Percentiles rank a stretch among this genome's conserved stretches.
These are phyloP conservation scores for Eulacestoma nigropectus DNA, from an alignment of 2,113 vertebrate genomes.

Conservation along the genomic window DNA sequence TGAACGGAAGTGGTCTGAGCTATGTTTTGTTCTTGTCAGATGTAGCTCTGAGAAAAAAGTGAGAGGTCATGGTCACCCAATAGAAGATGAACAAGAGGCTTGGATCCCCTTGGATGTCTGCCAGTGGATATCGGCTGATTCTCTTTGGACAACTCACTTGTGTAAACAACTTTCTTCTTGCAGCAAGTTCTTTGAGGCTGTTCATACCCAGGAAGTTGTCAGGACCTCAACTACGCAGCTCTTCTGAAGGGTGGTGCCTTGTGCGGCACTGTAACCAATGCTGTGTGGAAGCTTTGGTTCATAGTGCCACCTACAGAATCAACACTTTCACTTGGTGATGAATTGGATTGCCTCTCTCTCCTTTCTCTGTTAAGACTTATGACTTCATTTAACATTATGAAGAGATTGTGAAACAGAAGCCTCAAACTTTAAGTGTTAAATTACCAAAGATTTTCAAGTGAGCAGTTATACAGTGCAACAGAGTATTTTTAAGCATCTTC, in stretches of 20 bases:
- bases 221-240: not conserved
- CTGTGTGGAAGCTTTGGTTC: not conserved
- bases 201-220: not conserved
- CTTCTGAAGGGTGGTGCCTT: not conserved
- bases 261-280: not conserved
- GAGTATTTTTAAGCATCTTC: not conserved
- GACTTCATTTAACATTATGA: not conserved
- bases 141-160: not conserved
- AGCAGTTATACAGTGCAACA: not conserved
- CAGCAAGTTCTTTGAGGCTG: not conserved
- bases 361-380: not conserved
- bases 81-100: not conserved
- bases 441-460: not conserved
- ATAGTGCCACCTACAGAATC: constrained; percentile 5
- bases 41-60: not conserved
- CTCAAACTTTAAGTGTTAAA: not conserved
- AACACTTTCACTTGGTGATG: not conserved
- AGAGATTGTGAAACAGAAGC: not conserved
- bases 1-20: not conserved
- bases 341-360: not conserved
- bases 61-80: not conserved
- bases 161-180: not conserved
- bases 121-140: not conserved
- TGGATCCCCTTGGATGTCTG: not conserved
- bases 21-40: not conserved